These are phyloP conservation scores for Chaetops frenatus DNA, from an alignment of 2,113 vertebrate genomes.

Conservation along the genomic window DNA sequence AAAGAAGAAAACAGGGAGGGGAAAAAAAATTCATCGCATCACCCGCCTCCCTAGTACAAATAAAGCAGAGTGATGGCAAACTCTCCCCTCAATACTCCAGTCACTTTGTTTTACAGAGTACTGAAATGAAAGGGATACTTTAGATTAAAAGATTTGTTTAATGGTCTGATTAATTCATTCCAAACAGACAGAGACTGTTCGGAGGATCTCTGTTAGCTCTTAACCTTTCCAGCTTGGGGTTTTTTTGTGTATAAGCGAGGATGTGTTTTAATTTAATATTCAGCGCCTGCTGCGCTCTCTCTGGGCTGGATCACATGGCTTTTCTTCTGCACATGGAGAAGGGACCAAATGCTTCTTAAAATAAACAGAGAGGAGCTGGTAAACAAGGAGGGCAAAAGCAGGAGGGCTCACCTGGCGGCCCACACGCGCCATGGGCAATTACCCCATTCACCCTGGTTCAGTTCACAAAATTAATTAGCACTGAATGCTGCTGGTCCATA, in stretches of 20 bases:
- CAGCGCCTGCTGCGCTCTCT: constrained; percentile 39
- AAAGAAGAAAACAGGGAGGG: neutral
- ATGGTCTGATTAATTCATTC: constrained; percentile 77
- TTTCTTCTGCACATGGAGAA: neutral
- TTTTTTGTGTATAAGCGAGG: neutral
- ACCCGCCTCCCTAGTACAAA: neutral
- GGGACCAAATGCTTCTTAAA: constrained; percentile 51
- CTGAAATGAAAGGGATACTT: constrained; percentile 73
- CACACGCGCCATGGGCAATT: neutral
- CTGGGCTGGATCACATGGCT: neutral
- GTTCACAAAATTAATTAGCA: constrained; percentile 68
- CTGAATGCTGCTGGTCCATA: constrained; percentile 20
- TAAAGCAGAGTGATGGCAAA: neutral
- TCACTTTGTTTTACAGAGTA: constrained; percentile 65
- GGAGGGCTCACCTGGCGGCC: constrained; percentile 10
- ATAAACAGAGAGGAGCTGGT: constrained; percentile 22
- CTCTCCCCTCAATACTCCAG: constrained; percentile 31
- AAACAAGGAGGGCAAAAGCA: neutral
- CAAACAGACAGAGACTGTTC: constrained; percentile 65
- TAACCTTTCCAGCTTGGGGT: constrained; percentile 64
- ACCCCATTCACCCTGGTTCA: constrained; percentile 45
- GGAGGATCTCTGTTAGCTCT: constrained; percentile 61
- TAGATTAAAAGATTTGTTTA: constrained; percentile 76
- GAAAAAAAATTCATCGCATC: neutral
- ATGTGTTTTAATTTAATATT: constrained; percentile 67